Base-by-base conservation (phyloP, 2,797 vertebrate species). In the Scleropages formosus region DNA sequence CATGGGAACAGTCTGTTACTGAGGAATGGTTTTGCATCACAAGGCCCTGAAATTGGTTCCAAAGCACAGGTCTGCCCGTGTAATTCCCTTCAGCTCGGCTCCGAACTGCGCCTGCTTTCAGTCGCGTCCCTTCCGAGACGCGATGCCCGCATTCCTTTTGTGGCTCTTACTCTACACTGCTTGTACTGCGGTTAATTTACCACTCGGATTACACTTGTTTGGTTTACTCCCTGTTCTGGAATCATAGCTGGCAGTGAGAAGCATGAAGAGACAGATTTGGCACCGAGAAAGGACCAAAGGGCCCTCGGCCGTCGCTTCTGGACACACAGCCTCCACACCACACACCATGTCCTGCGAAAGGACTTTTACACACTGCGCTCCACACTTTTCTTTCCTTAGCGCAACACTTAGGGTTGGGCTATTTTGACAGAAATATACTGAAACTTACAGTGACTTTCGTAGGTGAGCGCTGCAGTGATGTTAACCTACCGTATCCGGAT, bases 1-100 rank as follows among this genome's bases (percentile, higher is more conserved):
- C 93, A 93, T 96, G 94, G 95, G 90, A 96, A 95, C 92, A 85
- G 93, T 92, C 91, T 90, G 93, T 95, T 94, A 92, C 93, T 74
- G 89, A 90, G 89, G 90, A 92, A 91, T 91, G 92, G 90, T 92
- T 94, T 92, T 92, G 92, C 95, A 94, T 94, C 91, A 94, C 94
- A 95, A 94, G 91, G 93, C 94, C 90, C 91, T 93, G 87, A 91
- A 94, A 93, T 93, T 94, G 93, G 93, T 94, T 94, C 92, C 91
- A 84, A 84, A 88, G 78, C 79, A 8, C 79, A 86, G 85, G 85
- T 86, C 84, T 87, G 77, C 74, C 7, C 53, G 44, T 53, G 20
- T 74, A 59, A 65, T 75, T 65, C 68, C 12, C n/a, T 8, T 75
- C 77, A 63, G 58, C 66, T 74, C 69, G 11, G 63, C 31, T 62